Conservation (phyloP, 2,113 vertebrate genomes). For the Amblyornis subalaris region DNA sequence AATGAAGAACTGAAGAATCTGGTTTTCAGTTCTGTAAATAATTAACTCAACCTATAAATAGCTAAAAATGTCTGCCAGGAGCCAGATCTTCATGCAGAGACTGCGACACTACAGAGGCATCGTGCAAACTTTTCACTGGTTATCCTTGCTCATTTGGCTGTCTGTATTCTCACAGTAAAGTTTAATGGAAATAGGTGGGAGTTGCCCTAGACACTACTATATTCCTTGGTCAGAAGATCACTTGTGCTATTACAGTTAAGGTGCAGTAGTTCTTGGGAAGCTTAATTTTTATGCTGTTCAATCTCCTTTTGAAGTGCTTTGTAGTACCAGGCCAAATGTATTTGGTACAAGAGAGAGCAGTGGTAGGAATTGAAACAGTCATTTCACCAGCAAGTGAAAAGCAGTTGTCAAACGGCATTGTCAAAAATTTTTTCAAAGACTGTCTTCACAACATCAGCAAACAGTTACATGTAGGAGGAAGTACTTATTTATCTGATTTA, state of each 20-base stretch:
- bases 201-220: not conserved
- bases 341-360: not conserved
- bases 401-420: not conserved
- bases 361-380: not conserved
- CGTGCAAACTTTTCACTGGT: fast-evolving
- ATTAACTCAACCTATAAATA: not conserved
- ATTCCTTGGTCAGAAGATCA: not conserved
- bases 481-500: constrained; percentile 26
- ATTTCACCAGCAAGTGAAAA: not conserved
- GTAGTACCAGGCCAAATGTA: not conserved
- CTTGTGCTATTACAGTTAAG: not conserved
- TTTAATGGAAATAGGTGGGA: not conserved
- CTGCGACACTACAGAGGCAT: not conserved
- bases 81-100: not conserved
- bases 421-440: not conserved
- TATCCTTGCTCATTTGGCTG: fast-evolving
- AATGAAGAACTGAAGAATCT: not conserved
- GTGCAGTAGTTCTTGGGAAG: not conserved
- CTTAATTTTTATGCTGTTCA: not conserved
- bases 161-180: not conserved
- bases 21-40: constrained; percentile 10
- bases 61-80: not conserved
- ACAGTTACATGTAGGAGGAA: not conserved
- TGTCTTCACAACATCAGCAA: not conserved
- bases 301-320: not conserved